Base-by-base conservation (phyloP, 2,113 vertebrate species). In the Haemorhous mexicanus region DNA sequence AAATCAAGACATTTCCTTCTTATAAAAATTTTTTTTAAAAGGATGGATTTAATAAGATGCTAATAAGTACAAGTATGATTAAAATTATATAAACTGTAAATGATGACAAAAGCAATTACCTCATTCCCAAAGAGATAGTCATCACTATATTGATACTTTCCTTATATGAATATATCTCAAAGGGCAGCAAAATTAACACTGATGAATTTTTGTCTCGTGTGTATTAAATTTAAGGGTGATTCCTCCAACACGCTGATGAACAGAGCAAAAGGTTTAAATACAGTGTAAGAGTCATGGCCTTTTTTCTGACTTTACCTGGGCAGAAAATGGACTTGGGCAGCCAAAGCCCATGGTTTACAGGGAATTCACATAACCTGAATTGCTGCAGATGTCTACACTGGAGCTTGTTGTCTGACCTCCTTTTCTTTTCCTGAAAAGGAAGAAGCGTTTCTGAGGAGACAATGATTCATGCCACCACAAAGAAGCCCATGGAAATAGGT, bases 41-140 rank as follows among this genome's bases (percentile, higher is more conserved):
- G 16, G 37, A 87, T 96, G 37, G 63, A 96, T 96, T 95, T 92
- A 96, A 76, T 92, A 96, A 95, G 55, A 81, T 49, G 26, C 9
- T 88, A 77, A 75, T 87, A 92, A 94, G n/a, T 89, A 87, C 21
- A 79, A 59, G 68, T 83, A n/a, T 46, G 12, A 55, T 75, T 81
- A 82, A 89, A 19, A 37, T 91, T 64, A 64, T 52, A 75, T 64
- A 91, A 96, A 89, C 49, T 32, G 67, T 89, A 87, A 95, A 72
- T 70, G 41, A 73, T 86, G 7, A 74, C 35, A 81, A 47, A 91
- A 32, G 1, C 2, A 44, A 30, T 61, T 90, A 80, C 55, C 43
- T 93, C 22, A 79, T 95, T 93, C 93, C 86, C 74, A 82, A 87
- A 90, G 44, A 23, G 22, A 66, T 22, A 7, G 7, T 49, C 47